Evolutionary conservation across 2,113 vertebrate species (phyloP).

Genomic region (Syngnathus scovelli): DNA sequence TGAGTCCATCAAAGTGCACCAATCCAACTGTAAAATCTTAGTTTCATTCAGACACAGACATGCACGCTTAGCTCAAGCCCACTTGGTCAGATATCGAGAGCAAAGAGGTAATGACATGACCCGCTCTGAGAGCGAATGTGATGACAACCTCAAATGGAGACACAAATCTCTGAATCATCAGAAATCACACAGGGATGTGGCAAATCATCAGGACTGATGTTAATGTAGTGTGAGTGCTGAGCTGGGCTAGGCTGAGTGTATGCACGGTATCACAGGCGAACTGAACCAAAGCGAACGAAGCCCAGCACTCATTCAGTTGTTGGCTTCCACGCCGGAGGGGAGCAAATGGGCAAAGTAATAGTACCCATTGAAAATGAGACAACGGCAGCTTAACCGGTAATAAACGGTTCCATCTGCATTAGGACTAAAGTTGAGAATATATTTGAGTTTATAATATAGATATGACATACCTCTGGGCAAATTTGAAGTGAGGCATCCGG

Average conservation of each 20-base stretch:
- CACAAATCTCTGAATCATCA: slow-evolving; percentile 64
- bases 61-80: slow-evolving; percentile 23
- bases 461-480: slow-evolving; percentile 65
- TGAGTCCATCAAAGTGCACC: slow-evolving; percentile 24
- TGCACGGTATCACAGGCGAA: slow-evolving; percentile 28
- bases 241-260: slow-evolving; percentile 30
- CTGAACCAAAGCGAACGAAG: slow-evolving; percentile 33
- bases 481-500: slow-evolving; percentile 75
- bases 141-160: slow-evolving; percentile 51
- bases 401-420: not conserved
- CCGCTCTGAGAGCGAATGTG: slow-evolving; percentile 35
- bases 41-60: slow-evolving; percentile 20
- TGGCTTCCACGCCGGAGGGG: not conserved
- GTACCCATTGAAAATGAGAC: not conserved
- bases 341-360: slow-evolving; percentile 10
- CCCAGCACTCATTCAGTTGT: slow-evolving; percentile 14
- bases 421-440: slow-evolving; percentile 2
- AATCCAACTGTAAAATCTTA: slow-evolving; percentile 11
- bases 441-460: not conserved
- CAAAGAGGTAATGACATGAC: slow-evolving; percentile 25
- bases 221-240: slow-evolving; percentile 60
- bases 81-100: slow-evolving; percentile 24
- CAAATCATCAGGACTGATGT: slow-evolving; percentile 55
- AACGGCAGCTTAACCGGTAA: not conserved
- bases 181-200: slow-evolving; percentile 45